Base-by-base conservation (phyloP, 2,888 invertebrate genomes). In the Saturnia japonica region DNA sequence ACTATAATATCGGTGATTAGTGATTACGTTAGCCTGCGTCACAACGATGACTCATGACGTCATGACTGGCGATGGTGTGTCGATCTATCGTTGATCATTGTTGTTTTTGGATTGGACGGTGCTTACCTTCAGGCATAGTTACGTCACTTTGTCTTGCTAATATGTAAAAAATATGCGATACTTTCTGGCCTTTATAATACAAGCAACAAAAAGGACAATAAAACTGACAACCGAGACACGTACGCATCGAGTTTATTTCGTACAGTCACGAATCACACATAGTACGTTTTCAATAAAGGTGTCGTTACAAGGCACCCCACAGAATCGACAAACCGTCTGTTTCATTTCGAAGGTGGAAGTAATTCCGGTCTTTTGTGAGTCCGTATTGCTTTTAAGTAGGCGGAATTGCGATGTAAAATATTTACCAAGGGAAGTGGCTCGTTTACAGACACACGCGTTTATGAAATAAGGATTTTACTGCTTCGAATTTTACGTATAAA, bases 301-400 rank as follows among this genome's bases (percentile, higher is more conserved):
- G 84, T 88, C 86, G 87, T 87, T 87, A 85, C 86, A 86, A 81
- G 83, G 82, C 83, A 82, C 84, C 84, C 85, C 85, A 76, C 85
- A 85, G 88, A 89, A 89, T 87, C 89, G 87, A 86, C 89, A 90
- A 88, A 88, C 87, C 86, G 85, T 85, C 85, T 88, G 90, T 89
- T 90, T 90, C 88, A 90, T 89, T 90, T 88, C 80, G 86, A 84
- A 88, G 85, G 87, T 90, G 85, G 85, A 87, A 86, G 88, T 89
- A 88, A 91, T 91, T 89, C 85, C 83, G 84, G 85, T 86, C 87
- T 89, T 90, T 90, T 89, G 87, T 88, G 85, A 84, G 85, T 86
- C 85, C 86, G 84, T 88, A 89, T 90, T 90, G 88, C 85, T 82
- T 85, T 81, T 87, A 87, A 88, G 88, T 85, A 88, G 87, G 89